Percentiles rank a stretch among this genome's conserved stretches.
Evolutionary conservation across 2,888 invertebrate genomes (phyloP).

Genomic region (Pogonocherus hispidulus): DNA sequence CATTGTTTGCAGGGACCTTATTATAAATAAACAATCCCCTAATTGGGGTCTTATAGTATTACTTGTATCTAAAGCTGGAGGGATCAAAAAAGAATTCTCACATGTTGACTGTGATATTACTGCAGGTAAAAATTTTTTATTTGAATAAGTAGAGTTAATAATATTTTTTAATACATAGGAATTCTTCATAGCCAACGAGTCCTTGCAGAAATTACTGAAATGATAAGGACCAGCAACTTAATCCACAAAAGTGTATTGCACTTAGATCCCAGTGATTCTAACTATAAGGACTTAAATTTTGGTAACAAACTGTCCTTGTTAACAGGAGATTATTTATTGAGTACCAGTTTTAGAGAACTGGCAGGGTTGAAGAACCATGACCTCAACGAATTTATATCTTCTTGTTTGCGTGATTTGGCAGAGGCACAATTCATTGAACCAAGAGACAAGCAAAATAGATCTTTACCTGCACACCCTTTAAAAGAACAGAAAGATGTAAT

Average conservation of each 20-base stretch:
- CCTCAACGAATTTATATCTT: constrained; percentile 89
- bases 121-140: constrained; percentile 73
- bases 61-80: constrained; percentile 91
- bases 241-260: constrained; percentile 88
- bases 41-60: constrained; percentile 93
- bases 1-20: constrained; percentile 51
- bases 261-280: constrained; percentile 72
- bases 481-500: constrained; percentile 44
- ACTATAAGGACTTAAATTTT: constrained; percentile 83
- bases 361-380: constrained; percentile 83
- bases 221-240: constrained; percentile 92
- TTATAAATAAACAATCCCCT: constrained; percentile 82
- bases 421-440: constrained; percentile 90
- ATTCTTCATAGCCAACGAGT: constrained; percentile 88
- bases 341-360: constrained; percentile 89
- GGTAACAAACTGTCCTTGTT: constrained; percentile 95
- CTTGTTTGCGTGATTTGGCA: constrained; percentile 87
- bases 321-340: constrained; percentile 89
- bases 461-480: constrained; percentile 79
- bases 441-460: constrained; percentile 86
- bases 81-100: constrained; percentile 81
- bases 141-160: background rate
- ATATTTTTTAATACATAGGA: constrained; percentile 51
- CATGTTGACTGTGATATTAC: constrained; percentile 87
- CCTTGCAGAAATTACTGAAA: constrained; percentile 94